phyloP scores from a whole-genome alignment of 2,888 invertebrate species.

The Stenodera caucasica region DNA sequence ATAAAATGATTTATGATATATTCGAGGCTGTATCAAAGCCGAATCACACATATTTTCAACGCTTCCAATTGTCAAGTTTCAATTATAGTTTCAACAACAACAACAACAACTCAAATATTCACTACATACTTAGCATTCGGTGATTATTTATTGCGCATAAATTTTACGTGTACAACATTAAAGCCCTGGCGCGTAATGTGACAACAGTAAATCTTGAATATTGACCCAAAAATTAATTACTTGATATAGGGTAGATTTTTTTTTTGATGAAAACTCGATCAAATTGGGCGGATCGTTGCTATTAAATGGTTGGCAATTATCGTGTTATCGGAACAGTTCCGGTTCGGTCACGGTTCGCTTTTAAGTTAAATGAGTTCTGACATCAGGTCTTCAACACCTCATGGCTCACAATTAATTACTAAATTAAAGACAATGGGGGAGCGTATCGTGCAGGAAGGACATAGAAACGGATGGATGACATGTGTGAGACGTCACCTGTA shows the following conservation, averaged over 20 bases:
- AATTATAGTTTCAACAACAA: constrained; percentile 22
- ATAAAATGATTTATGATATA: constrained; percentile 1
- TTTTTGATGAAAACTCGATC: not conserved
- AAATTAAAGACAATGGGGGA: constrained; percentile 47
- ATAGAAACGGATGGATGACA: constrained; percentile 45
- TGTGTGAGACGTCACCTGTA: constrained; percentile 49
- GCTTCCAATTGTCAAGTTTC: not conserved
- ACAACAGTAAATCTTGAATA: constrained; percentile 46
- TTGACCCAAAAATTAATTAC: too few species aligned
- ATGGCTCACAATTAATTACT: constrained; percentile 46
- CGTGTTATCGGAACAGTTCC: constrained; percentile 10
- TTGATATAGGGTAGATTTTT: too few species aligned
- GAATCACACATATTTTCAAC: not conserved
- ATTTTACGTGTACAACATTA: constrained; percentile 32
- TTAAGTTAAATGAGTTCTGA: constrained; percentile 27
- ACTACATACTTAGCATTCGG: constrained; percentile 41
- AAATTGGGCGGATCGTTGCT: not conserved
- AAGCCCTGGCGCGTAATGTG: constrained; percentile 43
- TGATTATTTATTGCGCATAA: constrained; percentile 43
- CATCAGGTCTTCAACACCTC: constrained; percentile 43
- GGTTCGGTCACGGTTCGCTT: constrained; percentile 21
- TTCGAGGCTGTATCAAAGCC: not conserved
- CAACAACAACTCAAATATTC: constrained; percentile 15
- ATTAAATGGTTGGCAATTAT: constrained; percentile 5
- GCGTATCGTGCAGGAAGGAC: constrained; percentile 36